Base-by-base conservation (phyloP, 1,140 invertebrate genomes). In the Diachasma alloeum region DNA sequence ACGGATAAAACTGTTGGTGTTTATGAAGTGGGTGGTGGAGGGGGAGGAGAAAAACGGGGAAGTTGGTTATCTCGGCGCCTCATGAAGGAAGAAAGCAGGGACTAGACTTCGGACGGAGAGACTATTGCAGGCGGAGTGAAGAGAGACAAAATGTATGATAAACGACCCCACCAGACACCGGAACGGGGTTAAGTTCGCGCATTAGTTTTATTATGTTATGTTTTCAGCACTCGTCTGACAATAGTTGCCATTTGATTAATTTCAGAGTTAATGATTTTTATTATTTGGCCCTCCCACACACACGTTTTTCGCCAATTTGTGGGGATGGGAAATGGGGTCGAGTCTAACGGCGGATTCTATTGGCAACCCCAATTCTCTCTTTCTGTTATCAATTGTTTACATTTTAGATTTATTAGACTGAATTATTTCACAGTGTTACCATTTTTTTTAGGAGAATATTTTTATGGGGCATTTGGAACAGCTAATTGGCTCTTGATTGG, bases 41-140 rank as follows among this genome's bases (percentile, higher is more conserved):
- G 17, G 24, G 46, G 68, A n/a, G 31, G 53, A 42, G 48, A 31
- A n/a, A 74, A 37, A 56, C 66, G 48, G 19, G 42, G 46, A 39
- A 17, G 56, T 17, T 75, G 74, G 68, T 75, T 75, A 75, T 75
- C 74, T 42, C 48, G 74, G 74, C 74, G 74, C 74, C 74, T 46
- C 37, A 31, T 66, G 69, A 56, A 19, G n/a, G 67, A 75, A 75
- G 66, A 46, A 75, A 75, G 48, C 63, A 26, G 66, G 68, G 56
- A 69, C 74, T 75, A 75, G 74, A 75, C 74, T 75, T 75, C 74
- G 74, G 67, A 75, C 74, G 53, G 63, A 46, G 37, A 67, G 68
- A 26, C 63, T 75, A 59, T 67, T 46, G 15, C 19, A 19, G 10
- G 48, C n/a, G 48, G n/a, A 22, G 15, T 56, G 19, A 22, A 56